Conservation (phyloP, 2,888 invertebrate species). For the Thyatira batis region DNA sequence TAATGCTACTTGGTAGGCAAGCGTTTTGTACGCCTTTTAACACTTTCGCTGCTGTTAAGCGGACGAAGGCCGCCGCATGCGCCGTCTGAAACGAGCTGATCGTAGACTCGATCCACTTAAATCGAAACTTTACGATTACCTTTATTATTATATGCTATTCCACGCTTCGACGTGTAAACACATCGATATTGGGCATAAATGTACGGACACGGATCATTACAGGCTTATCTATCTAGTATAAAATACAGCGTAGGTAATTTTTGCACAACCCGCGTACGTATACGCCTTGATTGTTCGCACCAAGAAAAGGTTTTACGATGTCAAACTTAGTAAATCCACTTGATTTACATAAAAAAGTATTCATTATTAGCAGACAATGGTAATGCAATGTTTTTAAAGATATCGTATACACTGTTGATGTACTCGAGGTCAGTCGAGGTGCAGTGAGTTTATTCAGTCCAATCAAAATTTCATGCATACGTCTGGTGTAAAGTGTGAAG, state of each 20-base stretch:
- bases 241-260: slow-evolving; percentile 30
- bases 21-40: slow-evolving; percentile 46
- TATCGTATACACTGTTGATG: slow-evolving; percentile 3
- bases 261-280: background rate
- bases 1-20: slow-evolving; percentile 33
- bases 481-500: slow-evolving; percentile 11
- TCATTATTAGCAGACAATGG: background rate
- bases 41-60: slow-evolving; percentile 34
- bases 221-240: slow-evolving; percentile 60
- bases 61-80: slow-evolving; percentile 33
- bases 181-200: slow-evolving; percentile 43
- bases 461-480: slow-evolving; percentile 18
- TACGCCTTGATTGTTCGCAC: background rate
- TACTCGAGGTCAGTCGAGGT: slow-evolving; percentile 13
- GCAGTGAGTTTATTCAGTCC: slow-evolving; percentile 13
- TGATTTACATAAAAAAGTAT: background rate
- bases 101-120: slow-evolving; percentile 58
- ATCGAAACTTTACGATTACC: slow-evolving; percentile 65
- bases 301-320: slow-evolving; percentile 3
- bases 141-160: slow-evolving; percentile 63
- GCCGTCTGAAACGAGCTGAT: slow-evolving; percentile 46
- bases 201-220: slow-evolving; percentile 41
- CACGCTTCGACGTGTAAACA: slow-evolving; percentile 56
- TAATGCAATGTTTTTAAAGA: background rate
- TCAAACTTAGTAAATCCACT: background rate